Base-by-base conservation (phyloP, 2,888 invertebrate genomes). In the Melanotus villosus region DNA sequence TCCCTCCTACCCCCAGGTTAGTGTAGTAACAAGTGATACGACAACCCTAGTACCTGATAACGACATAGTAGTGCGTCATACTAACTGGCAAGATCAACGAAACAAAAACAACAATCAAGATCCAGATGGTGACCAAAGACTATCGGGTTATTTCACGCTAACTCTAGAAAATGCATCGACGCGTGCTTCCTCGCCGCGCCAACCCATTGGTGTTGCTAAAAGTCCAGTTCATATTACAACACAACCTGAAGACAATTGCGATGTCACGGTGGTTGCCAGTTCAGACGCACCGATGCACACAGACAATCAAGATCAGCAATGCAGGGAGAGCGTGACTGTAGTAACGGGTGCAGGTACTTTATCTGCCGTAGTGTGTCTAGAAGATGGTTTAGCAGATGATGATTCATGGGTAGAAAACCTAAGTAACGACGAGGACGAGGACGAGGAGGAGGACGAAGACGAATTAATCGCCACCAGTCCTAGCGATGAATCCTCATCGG, bases 401-500 rank as follows among this genome's bases (percentile, higher is more conserved):
- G 95, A 96, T 83, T 95, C 95, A 71, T 95, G 95, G 95, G 95
- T 95, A 73, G 95, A 95, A 84, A 95, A 95, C 83, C 88, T 93
- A 72, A 93, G 93, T 78, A 91, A 93, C 82, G 92, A 92, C 79
- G 93, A 92, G 75, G n/a, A n/a, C n/a, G n/a, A n/a, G n/a, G n/a
- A n/a, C n/a, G n/a, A n/a, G n/a, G n/a, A n/a, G n/a, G n/a, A n/a
- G n/a, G n/a, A n/a, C n/a, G n/a, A n/a, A n/a, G 93, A 92, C 76
- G 89, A 89, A 26, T 87, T 86, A 50, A 88, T 86, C 72, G 89
- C 88, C n/a, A 89, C 89, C 70, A 91, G 89, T 66, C 88, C 85
- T 59, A 88, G 84, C 10, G 91, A 91, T 75, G 88, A 90, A 10
- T 91, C 91, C 14, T 91, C 92, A 74, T 91, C 91, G 9, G 90